Percentiles rank a stretch among this genome's conserved stretches.
Conservation (phyloP, 2,888 invertebrate genomes). For the Stenichneumon culpator region DNA sequence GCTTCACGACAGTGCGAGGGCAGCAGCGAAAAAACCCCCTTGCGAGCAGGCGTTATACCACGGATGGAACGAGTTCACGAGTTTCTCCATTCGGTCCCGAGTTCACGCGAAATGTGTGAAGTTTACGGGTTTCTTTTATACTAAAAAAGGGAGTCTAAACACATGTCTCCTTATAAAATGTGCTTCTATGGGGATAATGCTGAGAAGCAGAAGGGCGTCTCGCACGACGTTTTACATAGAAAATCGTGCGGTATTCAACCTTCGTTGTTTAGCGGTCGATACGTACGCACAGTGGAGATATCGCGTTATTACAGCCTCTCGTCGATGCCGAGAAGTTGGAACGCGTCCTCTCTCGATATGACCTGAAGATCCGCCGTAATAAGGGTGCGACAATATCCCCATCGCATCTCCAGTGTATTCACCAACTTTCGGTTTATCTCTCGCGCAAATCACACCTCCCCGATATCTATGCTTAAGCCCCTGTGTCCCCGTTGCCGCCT, state of each 20-base stretch:
- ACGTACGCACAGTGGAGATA: neutral
- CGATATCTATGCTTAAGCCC: neutral
- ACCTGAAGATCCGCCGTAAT: neutral
- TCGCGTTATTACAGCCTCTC: neutral
- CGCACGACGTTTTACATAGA: no score
- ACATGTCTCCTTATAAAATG: neutral
- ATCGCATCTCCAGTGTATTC: slow-evolving; percentile 1
- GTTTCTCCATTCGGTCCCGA: neutral
- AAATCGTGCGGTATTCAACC: no score
- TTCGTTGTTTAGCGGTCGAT: no score
- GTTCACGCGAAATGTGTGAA: neutral
- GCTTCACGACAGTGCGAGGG: slow-evolving; percentile 19
- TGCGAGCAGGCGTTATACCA: slow-evolving; percentile 6
- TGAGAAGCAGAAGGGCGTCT: no score
- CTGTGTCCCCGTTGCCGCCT: neutral
- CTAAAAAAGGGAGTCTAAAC: neutral
- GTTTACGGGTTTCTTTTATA: neutral
- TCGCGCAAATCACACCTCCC: neutral
- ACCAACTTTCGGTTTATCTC: slow-evolving; percentile 14
- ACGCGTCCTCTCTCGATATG: neutral
- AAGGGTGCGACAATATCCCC: neutral
- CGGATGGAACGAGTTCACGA: neutral
- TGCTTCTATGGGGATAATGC: no score
- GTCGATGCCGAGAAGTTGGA: neutral
- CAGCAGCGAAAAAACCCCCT: slow-evolving; percentile 9